These are phyloP conservation scores for Hyles euphorbiae DNA, from an alignment of 1,140 invertebrate genomes.

Conservation along the genomic window DNA sequence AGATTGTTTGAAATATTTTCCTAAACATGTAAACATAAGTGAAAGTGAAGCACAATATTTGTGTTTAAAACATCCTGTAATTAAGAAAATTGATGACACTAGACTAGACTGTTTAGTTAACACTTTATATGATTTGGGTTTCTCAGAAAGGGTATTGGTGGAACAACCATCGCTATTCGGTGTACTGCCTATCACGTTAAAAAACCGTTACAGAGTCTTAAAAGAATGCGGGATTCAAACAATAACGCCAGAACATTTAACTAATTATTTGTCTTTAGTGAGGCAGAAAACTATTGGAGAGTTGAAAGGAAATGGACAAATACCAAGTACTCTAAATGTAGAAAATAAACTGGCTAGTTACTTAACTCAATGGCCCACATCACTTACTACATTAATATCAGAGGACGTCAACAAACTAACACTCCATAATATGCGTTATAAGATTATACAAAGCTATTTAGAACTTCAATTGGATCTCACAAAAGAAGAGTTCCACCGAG, in stretches of 20 bases:
- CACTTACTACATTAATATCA: conserved; percentile 49
- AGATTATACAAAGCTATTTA: conserved; percentile 65
- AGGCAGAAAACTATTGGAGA: conserved; percentile 51
- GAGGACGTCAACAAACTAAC: conserved; percentile 41
- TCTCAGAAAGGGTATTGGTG: conserved; percentile 36
- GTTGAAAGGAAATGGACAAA: conserved; percentile 47
- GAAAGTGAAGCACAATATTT: conserved; percentile 46
- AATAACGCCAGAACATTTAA: conserved; percentile 34
- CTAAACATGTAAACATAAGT: conserved; percentile 45
- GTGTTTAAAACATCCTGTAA: conserved; percentile 47
- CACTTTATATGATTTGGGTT: conserved; percentile 44
- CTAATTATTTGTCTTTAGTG: conserved; percentile 50
- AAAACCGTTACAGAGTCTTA: conserved; percentile 52
- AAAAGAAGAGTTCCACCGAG: conserved; percentile 59
- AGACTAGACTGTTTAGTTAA: conserved; percentile 36
- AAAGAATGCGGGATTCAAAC: conserved; percentile 57
- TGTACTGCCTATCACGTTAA: conserved; percentile 54
- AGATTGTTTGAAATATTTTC: conserved; percentile 31
- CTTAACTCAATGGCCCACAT: conserved; percentile 57
- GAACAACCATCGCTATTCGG: conserved; percentile 50
- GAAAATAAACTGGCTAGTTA: conserved; percentile 60
- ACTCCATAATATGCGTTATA: conserved; percentile 48
- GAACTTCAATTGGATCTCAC: conserved; percentile 67
- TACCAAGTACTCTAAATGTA: conserved; percentile 49
- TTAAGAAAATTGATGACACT: conserved; percentile 40